phyloP scores from a whole-genome alignment of 2,888 invertebrate genomes.

The Lymantria monacha region DNA sequence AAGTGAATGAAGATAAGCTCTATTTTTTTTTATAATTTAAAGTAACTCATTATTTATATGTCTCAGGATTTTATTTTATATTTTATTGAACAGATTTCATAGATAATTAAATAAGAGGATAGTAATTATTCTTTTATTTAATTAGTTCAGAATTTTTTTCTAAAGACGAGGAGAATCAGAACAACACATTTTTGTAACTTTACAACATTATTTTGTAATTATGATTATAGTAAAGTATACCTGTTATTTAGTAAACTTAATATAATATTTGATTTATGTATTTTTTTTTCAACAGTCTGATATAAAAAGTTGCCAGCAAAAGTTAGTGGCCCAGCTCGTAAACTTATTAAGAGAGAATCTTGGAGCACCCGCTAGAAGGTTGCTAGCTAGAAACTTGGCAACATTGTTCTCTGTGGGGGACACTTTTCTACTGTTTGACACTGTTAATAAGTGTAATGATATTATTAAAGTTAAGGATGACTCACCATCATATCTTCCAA shows the following conservation, averaged over 20 bases:
- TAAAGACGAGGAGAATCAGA: no score
- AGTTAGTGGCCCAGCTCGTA: slow-evolving; percentile 96
- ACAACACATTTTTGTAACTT: no score
- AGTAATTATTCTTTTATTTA: no score
- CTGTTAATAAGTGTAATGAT: slow-evolving; percentile 99
- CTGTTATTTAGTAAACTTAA: neutral
- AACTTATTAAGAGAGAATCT: slow-evolving; percentile 94
- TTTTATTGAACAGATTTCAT: no score
- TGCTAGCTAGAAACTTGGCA: slow-evolving; percentile 95
- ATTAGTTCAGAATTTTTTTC: no score
- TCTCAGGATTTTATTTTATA: no score
- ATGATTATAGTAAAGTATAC: neutral
- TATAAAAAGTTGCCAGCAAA: slow-evolving; percentile 97
- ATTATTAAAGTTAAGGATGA: slow-evolving; percentile 98
- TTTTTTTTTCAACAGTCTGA: slow-evolving; percentile 86
- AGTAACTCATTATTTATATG: neutral
- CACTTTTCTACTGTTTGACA: slow-evolving; percentile 97
- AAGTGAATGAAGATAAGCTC: neutral
- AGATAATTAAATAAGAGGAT: no score
- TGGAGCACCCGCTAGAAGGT: slow-evolving; percentile 95
- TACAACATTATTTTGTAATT: neutral
- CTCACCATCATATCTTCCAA: slow-evolving; percentile 96
- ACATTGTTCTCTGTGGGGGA: slow-evolving; percentile 98
- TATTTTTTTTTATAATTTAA: neutral
- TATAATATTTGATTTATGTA: neutral